phyloP scores from a whole-genome alignment of 35 echinoderm and acorn worm genomes.

The Amphiura filiformis region DNA sequence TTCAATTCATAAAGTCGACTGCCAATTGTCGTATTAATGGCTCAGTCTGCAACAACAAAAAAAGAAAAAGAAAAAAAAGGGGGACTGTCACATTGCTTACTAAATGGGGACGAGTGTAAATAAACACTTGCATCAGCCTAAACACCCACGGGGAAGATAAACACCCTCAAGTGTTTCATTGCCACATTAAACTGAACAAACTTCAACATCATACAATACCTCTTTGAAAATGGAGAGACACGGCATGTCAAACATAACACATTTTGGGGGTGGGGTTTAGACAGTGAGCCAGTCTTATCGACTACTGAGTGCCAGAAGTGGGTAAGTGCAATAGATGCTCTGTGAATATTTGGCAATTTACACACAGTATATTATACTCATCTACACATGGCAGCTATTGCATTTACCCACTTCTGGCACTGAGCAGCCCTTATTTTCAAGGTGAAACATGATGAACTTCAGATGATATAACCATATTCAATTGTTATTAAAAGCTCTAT shows the following conservation, averaged over 20 bases:
- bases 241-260: neutral
- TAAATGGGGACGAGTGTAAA: conserved; percentile 11
- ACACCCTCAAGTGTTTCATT: conserved; percentile 6
- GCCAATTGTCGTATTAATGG: too few species aligned
- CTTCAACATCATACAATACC: neutral
- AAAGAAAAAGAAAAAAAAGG: too few species aligned
- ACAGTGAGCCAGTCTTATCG: neutral
- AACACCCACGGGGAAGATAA: neutral
- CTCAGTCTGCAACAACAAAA: too few species aligned
- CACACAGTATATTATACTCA: too few species aligned
- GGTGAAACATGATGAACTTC: neutral
- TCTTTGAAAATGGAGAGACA: too few species aligned
- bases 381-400: too few species aligned
- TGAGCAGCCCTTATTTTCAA: neutral
- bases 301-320: neutral
- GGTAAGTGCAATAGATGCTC: too few species aligned
- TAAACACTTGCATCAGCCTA: conserved; percentile 8
- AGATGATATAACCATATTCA: neutral
- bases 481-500: neutral
- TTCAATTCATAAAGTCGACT: too few species aligned
- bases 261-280: neutral
- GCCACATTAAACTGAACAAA: conserved; percentile 9
- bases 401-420: too few species aligned
- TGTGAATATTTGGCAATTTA: too few species aligned
- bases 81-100: neutral